phyloP scores from a whole-genome alignment of 2,113 vertebrate species.

The Megaleporinus macrocephalus region DNA sequence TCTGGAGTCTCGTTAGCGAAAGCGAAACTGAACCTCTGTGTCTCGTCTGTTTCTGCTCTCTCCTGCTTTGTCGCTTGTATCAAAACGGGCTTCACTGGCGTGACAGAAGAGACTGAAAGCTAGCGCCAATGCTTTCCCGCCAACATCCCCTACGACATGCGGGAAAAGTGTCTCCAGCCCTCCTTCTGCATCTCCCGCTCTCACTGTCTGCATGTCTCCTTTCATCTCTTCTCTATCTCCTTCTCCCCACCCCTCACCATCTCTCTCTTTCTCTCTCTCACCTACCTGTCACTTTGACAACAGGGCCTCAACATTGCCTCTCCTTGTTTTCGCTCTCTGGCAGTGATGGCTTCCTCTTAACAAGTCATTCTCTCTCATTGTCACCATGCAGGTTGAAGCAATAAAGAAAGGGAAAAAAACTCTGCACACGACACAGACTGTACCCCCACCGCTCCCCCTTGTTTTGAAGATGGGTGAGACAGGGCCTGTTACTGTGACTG shows the following conservation, averaged over 20 bases:
- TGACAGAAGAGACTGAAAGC: slow-evolving; percentile 50
- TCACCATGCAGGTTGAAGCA: slow-evolving; percentile 39
- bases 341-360: slow-evolving; percentile 53
- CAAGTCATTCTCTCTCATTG: slow-evolving; percentile 43
- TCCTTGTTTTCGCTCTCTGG: slow-evolving; percentile 43
- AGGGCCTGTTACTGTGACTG: neutral
- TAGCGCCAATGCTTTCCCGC: slow-evolving; percentile 11
- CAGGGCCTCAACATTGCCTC: slow-evolving; percentile 54
- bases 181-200: slow-evolving; percentile 35
- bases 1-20: slow-evolving; percentile 39
- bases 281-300: slow-evolving; percentile 71
- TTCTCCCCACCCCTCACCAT: slow-evolving; percentile 20
- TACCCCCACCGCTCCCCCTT: slow-evolving; percentile 11
- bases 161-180: slow-evolving; percentile 50
- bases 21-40: slow-evolving; percentile 31
- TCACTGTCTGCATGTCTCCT: slow-evolving; percentile 41
- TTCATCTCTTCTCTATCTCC: slow-evolving; percentile 14
- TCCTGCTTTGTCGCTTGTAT: slow-evolving; percentile 32
- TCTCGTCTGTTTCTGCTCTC: slow-evolving; percentile 23
- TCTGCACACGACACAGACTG: neutral
- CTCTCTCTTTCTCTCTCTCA: slow-evolving; percentile 66
- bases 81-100: slow-evolving; percentile 3
- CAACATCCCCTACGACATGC: slow-evolving; percentile 26
- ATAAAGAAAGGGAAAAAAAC: slow-evolving; percentile 24
- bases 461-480: slow-evolving; percentile 28